phyloP scores from a whole-genome alignment of 2,113 vertebrate genomes.

The Apodemus speciosus region DNA sequence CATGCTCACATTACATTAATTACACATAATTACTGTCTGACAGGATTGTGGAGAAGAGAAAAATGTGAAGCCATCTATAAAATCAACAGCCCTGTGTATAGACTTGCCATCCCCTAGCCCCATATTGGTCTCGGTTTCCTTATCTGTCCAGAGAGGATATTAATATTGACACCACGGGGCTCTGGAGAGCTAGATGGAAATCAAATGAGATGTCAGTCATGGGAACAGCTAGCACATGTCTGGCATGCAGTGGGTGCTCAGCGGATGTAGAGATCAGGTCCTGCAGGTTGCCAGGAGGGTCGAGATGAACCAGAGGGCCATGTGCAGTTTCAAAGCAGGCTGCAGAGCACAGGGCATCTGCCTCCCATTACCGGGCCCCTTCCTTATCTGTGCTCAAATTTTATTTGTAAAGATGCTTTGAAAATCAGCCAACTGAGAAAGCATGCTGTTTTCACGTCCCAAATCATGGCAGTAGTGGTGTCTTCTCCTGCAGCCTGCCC shows the following conservation, averaged over 20 bases:
- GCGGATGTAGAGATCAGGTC: neutral
- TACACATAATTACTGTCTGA: neutral
- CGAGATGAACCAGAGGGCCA: constrained; percentile 69
- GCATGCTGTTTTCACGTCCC: constrained; percentile 57
- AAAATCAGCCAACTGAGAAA: constrained; percentile 72
- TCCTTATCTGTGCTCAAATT: constrained; percentile 77
- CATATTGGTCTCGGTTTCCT: neutral
- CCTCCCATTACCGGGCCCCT: constrained; percentile 77
- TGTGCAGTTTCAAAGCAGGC: constrained; percentile 81
- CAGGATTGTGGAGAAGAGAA: neutral
- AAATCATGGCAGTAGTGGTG: neutral
- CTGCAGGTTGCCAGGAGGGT: neutral
- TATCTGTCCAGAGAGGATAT: neutral
- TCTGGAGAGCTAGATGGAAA: neutral
- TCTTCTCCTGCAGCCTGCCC: constrained; percentile 20
- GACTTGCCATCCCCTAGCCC: neutral
- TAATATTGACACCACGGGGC: neutral
- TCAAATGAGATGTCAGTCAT: neutral
- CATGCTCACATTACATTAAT: too few species aligned
- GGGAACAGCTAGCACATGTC: neutral
- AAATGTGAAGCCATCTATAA: neutral
- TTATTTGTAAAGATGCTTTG: constrained; percentile 78
- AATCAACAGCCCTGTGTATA: neutral
- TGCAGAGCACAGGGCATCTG: constrained; percentile 75
- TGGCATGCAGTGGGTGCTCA: constrained; percentile 8